Percentiles rank a stretch among this genome's conserved stretches.
These are phyloP conservation scores for Gambusia yucatana DNA, from an alignment of 2,797 vertebrate species.

Conservation along the genomic window DNA sequence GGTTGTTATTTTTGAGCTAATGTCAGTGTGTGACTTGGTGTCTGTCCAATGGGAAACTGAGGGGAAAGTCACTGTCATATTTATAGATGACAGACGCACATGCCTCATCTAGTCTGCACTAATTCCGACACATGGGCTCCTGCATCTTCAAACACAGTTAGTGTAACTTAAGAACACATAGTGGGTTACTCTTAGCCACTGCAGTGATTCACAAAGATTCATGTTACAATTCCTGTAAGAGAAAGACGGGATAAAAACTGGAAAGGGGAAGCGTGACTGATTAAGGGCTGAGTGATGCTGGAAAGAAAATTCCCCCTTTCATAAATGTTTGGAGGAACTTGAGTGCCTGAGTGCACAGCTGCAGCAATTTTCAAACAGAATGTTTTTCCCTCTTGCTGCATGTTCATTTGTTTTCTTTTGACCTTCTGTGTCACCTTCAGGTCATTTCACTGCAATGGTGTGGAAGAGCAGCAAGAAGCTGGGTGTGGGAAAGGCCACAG, in stretches of 20 bases:
- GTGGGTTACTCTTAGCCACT: constrained; percentile 12
- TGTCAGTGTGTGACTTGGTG: constrained; percentile 44
- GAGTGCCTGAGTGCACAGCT: constrained; percentile 12
- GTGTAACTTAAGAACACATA: constrained; percentile 32
- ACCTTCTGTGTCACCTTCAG: constrained; percentile 67
- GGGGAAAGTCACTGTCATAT: constrained; percentile 23
- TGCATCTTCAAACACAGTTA: constrained; percentile 22
- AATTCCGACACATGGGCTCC: constrained; percentile 43
- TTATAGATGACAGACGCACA: constrained; percentile 20
- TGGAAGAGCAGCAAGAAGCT: constrained; percentile 93
- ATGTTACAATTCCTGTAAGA: constrained; percentile 9
- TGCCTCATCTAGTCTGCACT: constrained; percentile 20
- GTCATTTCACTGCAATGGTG: constrained; percentile 98
- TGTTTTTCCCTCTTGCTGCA: neutral
- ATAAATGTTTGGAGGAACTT: constrained; percentile 65
- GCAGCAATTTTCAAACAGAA: constrained; percentile 11
- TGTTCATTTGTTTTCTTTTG: neutral
- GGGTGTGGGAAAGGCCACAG: constrained; percentile 91
- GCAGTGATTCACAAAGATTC: constrained; percentile 37
- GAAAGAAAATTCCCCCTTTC: constrained; percentile 37
- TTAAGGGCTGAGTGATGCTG: constrained; percentile 8
- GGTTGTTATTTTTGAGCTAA: constrained; percentile 30
- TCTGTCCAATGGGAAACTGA: constrained; percentile 29
- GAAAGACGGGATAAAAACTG: constrained; percentile 1
- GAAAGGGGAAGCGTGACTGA: neutral